Base-by-base conservation (phyloP, 2,113 vertebrate genomes). In the Laterallus jamaicensis region DNA sequence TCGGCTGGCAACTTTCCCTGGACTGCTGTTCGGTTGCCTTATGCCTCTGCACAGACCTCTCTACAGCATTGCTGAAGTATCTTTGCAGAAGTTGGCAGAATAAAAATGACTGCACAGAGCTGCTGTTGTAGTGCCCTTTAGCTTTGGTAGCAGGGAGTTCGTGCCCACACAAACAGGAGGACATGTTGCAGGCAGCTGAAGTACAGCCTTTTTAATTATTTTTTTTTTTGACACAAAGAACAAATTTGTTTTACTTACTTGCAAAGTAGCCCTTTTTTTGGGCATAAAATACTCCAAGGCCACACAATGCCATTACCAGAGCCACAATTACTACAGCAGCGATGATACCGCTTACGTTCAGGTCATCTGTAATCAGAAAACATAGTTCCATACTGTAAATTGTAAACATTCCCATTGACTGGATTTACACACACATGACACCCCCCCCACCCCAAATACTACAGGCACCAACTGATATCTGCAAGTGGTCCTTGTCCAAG, bases 191-290 rank as follows among this genome's bases (percentile, higher is more conserved):
- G 15, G 56, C 28, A 50, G 50, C 64, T 91, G 40, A 81, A 80
- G 14, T 52, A 71, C 12, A 24, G 49, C 5, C 22, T 42, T 77
- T 69, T 69, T 73, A 39, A 40, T 5, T 40, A 5, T 85, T 71
- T 15, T 21, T 62, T 35, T 42, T 83, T 73, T 87, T 66, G 15
- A 88, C 22, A 67, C 12, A 59, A 69, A 12, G 20, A 66, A 84
- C 47, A 28, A 59, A 60, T 86, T 85, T 73, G 31, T n/a, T 79
- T 80, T 74, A 99, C 99, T 99, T 98, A 99, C 99, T 98, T 90
- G 97, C 93, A 97, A 98, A 99, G 96, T 98, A 99, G 83, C 99
- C 98, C 85, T 97, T 98, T 58, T 97, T 99, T 93, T 98, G 98
- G 92, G 98, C 99, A 69, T 99, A 98, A 94, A 98, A 99, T 90